Evolutionary conservation across 2,113 vertebrate species (phyloP).

Genomic region (Anseranas semipalmata): DNA sequence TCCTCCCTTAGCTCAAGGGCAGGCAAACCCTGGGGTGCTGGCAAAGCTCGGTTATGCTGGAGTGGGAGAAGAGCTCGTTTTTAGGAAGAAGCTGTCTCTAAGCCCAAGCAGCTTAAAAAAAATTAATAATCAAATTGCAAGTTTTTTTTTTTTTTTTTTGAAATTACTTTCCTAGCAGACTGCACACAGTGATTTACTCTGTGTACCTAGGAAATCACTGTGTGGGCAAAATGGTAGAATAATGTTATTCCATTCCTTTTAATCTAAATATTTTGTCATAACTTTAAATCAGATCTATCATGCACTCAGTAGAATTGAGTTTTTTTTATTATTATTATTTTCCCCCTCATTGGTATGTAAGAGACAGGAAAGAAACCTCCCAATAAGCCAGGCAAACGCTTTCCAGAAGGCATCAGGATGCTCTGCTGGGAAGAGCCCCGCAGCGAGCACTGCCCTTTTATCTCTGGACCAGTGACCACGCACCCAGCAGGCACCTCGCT

Average conservation of each 20-base stretch:
- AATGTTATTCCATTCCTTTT: constrained; percentile 5
- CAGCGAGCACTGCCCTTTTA: not conserved
- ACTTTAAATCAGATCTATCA: constrained; percentile 12
- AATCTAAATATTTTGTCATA: constrained; percentile 57
- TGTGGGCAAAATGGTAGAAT: constrained; percentile 21
- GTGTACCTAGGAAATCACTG: not conserved
- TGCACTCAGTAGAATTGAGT: not conserved
- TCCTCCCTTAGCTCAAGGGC: not conserved
- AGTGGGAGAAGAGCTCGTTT: not conserved
- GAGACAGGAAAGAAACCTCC: not conserved
- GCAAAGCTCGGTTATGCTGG: not conserved
- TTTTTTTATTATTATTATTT: not conserved
- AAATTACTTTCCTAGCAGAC: not conserved
- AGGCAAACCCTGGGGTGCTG: not conserved
- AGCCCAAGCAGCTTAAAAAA: not conserved
- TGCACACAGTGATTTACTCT: constrained; percentile 19
- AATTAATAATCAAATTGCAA: not conserved
- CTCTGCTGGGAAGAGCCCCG: not conserved
- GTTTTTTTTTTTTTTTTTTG: not conserved
- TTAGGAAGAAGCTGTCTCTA: not conserved
- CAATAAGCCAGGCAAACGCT: not conserved
- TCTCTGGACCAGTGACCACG: not conserved
- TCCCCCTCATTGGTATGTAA: not conserved
- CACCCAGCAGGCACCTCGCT: not conserved
- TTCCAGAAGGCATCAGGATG: not conserved